Percentiles rank a stretch among this genome's conserved stretches.
phyloP scores from a whole-genome alignment of 2,888 invertebrate genomes.

The Drosophila emarginata region DNA sequence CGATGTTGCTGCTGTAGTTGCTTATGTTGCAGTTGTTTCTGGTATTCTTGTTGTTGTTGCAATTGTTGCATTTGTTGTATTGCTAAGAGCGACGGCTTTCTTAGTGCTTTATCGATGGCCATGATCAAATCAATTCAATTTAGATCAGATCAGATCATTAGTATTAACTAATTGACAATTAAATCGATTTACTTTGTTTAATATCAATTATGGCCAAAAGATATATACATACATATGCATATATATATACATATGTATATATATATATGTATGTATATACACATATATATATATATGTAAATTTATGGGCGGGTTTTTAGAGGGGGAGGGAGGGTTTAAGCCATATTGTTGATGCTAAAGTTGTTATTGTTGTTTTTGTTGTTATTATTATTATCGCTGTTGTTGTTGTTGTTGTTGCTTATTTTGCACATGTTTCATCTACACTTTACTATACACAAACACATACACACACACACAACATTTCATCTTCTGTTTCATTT shows the following conservation, averaged over 20 bases:
- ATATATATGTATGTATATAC: background rate
- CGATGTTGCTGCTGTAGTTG: constrained; percentile 6
- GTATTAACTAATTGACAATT: constrained; percentile 1
- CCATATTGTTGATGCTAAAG: constrained; percentile 26
- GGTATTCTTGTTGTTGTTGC: constrained; percentile 10
- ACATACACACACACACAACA: constrained; percentile 39
- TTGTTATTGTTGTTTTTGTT: constrained; percentile 17
- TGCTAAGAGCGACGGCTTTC: constrained; percentile 47
- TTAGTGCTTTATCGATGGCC: constrained; percentile 1
- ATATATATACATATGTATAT: constrained; percentile 16
- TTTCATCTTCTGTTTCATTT: constrained; percentile 3
- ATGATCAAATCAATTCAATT: background rate
- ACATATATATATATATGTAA: background rate
- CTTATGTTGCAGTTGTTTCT: background rate
- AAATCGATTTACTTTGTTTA: constrained; percentile 5
- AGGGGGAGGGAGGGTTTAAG: constrained; percentile 13
- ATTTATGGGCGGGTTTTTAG: background rate
- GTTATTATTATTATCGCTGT: background rate
- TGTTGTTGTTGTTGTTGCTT: constrained; percentile 22
- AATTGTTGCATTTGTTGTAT: constrained; percentile 23
- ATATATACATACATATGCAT: constrained; percentile 9
- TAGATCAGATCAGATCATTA: background rate
- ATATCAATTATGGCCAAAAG: constrained; percentile 1
- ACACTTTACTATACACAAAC: constrained; percentile 58
- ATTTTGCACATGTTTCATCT: constrained; percentile 24